phyloP scores from a whole-genome alignment of 2,888 invertebrate species.

The Orthosia gracilis region DNA sequence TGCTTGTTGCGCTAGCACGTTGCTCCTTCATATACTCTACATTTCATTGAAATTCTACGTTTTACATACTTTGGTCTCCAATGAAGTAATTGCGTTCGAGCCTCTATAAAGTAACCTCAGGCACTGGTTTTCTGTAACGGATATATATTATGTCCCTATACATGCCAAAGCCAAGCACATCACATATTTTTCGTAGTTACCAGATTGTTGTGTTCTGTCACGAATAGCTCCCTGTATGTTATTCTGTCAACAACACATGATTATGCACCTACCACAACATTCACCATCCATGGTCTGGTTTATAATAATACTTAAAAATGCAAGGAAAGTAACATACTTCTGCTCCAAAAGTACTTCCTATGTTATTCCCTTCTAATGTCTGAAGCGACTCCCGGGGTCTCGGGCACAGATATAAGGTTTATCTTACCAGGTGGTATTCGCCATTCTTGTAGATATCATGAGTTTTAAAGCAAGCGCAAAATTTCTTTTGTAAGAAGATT shows the following conservation, averaged over 20 bases:
- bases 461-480: background rate
- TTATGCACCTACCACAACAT: slow-evolving; percentile 36
- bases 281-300: background rate
- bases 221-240: background rate
- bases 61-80: slow-evolving; percentile 4
- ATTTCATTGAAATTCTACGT: background rate
- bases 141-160: slow-evolving; percentile 1
- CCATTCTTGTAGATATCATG: background rate
- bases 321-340: slow-evolving; percentile 3
- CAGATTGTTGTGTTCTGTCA: slow-evolving; percentile 6
- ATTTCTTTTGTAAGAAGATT: background rate
- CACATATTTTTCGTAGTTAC: slow-evolving; percentile 11
- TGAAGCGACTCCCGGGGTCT: background rate
- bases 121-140: slow-evolving; percentile 8
- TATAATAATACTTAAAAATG: slow-evolving; percentile 2
- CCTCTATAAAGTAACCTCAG: background rate
- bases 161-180: slow-evolving; percentile 4
- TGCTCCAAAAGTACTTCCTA: slow-evolving; percentile 1
- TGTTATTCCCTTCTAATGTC: background rate
- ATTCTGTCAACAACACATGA: slow-evolving; percentile 54
- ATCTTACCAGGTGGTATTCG: slow-evolving; percentile 31
- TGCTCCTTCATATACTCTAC: slow-evolving; percentile 3
- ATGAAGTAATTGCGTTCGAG: background rate
- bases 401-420: background rate
- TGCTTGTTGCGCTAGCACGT: background rate